Base-by-base conservation (phyloP, 1,140 invertebrate species). In the Pectinophora gossypiella region DNA sequence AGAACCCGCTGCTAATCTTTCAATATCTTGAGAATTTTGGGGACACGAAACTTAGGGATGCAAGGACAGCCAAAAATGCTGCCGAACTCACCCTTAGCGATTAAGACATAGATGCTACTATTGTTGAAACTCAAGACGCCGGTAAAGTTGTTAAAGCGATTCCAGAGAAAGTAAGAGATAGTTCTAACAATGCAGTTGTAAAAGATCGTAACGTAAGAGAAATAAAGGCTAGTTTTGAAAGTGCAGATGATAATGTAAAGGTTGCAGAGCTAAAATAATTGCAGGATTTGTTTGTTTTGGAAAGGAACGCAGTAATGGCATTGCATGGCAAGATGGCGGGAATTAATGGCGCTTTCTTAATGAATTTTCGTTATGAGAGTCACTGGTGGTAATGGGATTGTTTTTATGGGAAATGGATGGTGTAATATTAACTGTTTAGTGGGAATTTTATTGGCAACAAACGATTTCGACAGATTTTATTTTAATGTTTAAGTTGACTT, bases 221-320 rank as follows among this genome's bases (percentile, higher is more conserved):
- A 2, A 40, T 56, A 61, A 51, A 36, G 54, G 9, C 21, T 13
- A 40, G 43, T 49, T 50, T 52, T 43, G 51, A 54, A 47, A 36
- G 48, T n/a, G 18, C 19, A 13, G 13, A 43, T 35, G 15, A 32
- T 47, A 21, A 13, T 21, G 21, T 16, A 50, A 47, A 36, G 1
- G 9, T 68, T 63, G 67, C 55, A 58, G 52, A 53, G 63, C 69
- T 65, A 71, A 64, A 76, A 76, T 81, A 82, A 81, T 82, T 85
- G 78, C 72, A 79, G 74, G 82, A 84, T 84, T 85, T 85, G 82
- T 85, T 85, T 85, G 74, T 80, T 83, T 85, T 79, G 71, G 73
- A 72, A 64, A 62, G 72, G 76, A 73, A 76, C 66, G 68, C 61
- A 72, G 78, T 81, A 85, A 85, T 84, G 71, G 77, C 71, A 72